A percentile compares a stretch with the other conserved stretches of the same genome.
Evolutionary conservation across 2,797 vertebrate genomes (phyloP).

Genomic region (Enteromius thamalakanensis): DNA sequence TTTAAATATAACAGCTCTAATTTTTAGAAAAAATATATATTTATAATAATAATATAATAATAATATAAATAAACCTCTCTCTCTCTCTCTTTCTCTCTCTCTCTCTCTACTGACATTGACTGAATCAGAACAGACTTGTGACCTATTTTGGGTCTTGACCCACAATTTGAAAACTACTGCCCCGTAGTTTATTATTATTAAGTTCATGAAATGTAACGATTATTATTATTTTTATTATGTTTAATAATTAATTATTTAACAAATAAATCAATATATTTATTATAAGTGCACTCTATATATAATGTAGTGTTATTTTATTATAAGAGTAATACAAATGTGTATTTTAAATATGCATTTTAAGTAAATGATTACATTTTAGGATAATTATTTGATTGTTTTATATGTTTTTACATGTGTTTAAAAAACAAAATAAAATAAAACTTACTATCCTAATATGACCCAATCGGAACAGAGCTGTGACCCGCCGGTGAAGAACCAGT

Average conservation of each 20-base stretch:
- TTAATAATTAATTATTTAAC: not conserved
- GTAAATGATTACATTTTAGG: not conserved
- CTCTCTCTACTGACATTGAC: not conserved
- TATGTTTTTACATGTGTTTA: not conserved
- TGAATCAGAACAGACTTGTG: not conserved
- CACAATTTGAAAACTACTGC: not conserved
- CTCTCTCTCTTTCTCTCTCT: not conserved
- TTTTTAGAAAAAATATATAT: too few species aligned
- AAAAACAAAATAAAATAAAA: not conserved
- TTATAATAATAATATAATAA: not conserved
- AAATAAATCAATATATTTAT: not conserved
- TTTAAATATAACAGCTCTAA: not conserved
- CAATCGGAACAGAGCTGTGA: not conserved
- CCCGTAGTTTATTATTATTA: not conserved
- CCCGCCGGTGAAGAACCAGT: not conserved
- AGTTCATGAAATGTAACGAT: not conserved
- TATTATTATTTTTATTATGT: not conserved
- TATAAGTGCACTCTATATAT: not conserved
- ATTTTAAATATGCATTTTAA: not conserved
- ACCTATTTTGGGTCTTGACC: not conserved
- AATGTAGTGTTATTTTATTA: not conserved
- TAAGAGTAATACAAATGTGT: not conserved
- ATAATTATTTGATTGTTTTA: not conserved
- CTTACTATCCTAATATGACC: not conserved
- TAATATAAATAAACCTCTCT: not conserved